Base-by-base conservation (phyloP, 1,140 invertebrate genomes). In the Epicauta chinensis region DNA sequence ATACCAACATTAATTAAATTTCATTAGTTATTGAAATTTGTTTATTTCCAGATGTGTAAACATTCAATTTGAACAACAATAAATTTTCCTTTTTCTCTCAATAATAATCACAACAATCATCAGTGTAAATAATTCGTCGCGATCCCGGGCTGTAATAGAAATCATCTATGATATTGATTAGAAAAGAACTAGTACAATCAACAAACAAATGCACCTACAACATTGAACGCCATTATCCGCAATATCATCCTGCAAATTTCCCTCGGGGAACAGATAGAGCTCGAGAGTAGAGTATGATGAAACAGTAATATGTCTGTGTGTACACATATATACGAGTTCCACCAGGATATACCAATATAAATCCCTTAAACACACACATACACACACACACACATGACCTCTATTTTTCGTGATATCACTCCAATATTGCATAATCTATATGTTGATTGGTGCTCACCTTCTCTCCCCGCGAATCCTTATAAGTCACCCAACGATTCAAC, bases 391-490 rank as follows among this genome's bases (percentile, higher is more conserved):
- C 10, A n/a, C n/a, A 36, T 35, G 40, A 43, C 43, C 51, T 30
- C 23, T 11, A 5, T 32, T 9, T 42, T 14, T 15, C 47, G 12
- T 43, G 11, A 5, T 17, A 30, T 4, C 5, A 4, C 13, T 35
- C 35, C 30, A 42, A 51, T 51, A 16, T 41, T 41, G 39, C 14
- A 35, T 16, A 11, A 36, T 38, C 38, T 32, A n/a, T 14, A 23
- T n/a, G n/a, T n/a, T n/a, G n/a, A n/a, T 3, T 7, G 23, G 2
- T 31, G 11, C 75, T 77, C 71, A 91, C 89, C 74, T 81, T 81
- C 59, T 81, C 79, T 41, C 87, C 87, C 61, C 76, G 77, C 4
- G 82, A 75, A 69, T 91, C 84, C 65, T 83, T 86, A 70, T 92
- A 93, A 47, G 81, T 77, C 48, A 86, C 77, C 89, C 89, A 93